Base-by-base conservation (phyloP, 2,113 vertebrate species). In the Apodemus sylvaticus region DNA sequence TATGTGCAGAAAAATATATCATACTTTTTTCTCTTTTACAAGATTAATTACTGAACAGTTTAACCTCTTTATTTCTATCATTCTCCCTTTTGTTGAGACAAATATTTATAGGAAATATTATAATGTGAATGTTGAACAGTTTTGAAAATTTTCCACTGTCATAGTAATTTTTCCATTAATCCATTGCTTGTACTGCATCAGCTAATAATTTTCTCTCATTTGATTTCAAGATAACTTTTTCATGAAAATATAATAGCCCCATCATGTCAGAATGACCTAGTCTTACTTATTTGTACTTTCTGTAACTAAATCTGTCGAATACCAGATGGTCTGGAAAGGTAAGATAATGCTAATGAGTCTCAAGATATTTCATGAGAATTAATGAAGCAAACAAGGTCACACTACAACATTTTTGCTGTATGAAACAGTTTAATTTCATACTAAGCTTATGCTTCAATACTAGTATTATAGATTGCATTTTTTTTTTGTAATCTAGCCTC, bases 311-410 rank as follows among this genome's bases (percentile, higher is more conserved):
- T 96, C 91, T 95, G 66, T 96, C 92, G 96, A 94, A 95, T 86
- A 94, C 94, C 96, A 98, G 97, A 98, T 98, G 96, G 95, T 91
- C 92, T 96, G 91, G 92, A 97, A 98, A 98, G 94, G 91, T 94
- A 97, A 97, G 74, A 96, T 89, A 96, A 96, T 96, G 93, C 81
- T 98, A 97, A 95, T 97, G 96, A 96, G 89, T 97, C 97, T 98
- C 97, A 96, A 93, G 94, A 90, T 94, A 97, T 66, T 95, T n/a
- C 66, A 94, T 58, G 78, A 89, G 95, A 97, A 98, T 97, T 97
- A 98, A 96, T 98, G 88, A 60, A 97, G 71, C 79, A 94, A 93
- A 77, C 96, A 98, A 94, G 93, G 93, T 97, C 95, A 95, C 91
- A 77, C 64, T 97, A 16, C 51, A 74, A 77, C 78, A 89, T 68